Evolutionary conservation across 92 coral and sea anemone species (phyloP).

Genomic region (Phymanthus crucifer): DNA sequence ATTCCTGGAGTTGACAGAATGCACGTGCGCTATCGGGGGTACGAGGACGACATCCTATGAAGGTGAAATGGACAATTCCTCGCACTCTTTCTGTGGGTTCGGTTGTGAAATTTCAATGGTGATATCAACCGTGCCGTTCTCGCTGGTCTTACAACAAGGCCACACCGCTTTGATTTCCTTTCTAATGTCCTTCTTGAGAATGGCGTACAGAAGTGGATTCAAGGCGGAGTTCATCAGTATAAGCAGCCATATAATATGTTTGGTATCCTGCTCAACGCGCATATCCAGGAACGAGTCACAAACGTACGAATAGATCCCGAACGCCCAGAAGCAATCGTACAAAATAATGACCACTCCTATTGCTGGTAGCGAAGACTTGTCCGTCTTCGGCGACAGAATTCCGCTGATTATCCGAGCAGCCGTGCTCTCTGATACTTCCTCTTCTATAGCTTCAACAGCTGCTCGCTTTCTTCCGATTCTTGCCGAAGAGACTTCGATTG

Average conservation of each 20-base stretch:
- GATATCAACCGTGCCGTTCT: slow-evolving; percentile 1
- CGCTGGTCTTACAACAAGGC: slow-evolving; percentile 19
- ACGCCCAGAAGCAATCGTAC: slow-evolving; percentile 39
- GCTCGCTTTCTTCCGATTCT: slow-evolving; percentile 8
- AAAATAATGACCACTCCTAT: slow-evolving; percentile 36
- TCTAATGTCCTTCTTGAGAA: slow-evolving; percentile 35
- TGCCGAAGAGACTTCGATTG: not conserved
- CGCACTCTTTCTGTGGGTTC: not conserved
- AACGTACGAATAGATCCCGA: slow-evolving; percentile 26
- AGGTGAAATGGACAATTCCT: not conserved
- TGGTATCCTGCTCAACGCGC: slow-evolving; percentile 14
- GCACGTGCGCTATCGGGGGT: not conserved
- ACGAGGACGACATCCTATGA: too few species aligned
- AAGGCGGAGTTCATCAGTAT: slow-evolving; percentile 36
- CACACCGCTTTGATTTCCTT: slow-evolving; percentile 18
- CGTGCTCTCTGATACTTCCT: slow-evolving; percentile 40
- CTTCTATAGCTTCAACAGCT: slow-evolving; percentile 28
- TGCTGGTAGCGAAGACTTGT: slow-evolving; percentile 39
- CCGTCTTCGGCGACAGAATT: slow-evolving; percentile 29
- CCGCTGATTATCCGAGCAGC: slow-evolving; percentile 28
- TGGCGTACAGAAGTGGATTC: slow-evolving; percentile 37
- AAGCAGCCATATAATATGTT: slow-evolving; percentile 31
- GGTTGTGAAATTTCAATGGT: slow-evolving; percentile 25
- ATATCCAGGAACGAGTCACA: slow-evolving; percentile 35
- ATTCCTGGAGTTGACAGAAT: too few species aligned